A percentile compares a stretch with the other conserved stretches of the same genome.
Evolutionary conservation across 2,113 vertebrate genomes (phyloP).

Genomic region (Natator depressus): DNA sequence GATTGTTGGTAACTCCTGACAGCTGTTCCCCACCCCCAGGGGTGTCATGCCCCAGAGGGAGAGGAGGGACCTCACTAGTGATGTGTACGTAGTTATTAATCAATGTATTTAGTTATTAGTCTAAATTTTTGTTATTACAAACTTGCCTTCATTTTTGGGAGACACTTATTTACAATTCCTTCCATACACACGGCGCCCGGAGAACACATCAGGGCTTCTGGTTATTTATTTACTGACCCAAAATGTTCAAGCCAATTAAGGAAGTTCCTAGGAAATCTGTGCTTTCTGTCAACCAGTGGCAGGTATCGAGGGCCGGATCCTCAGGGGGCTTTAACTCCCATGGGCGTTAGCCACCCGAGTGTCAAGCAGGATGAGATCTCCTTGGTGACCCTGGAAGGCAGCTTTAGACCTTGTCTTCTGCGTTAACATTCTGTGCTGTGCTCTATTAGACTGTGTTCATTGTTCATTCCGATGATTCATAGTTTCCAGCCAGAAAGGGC

Average conservation of each 20-base stretch:
- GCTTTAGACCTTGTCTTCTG: not conserved
- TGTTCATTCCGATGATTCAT: not conserved
- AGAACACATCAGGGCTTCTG: not conserved
- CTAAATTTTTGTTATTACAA: not conserved
- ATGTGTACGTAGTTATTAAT: not conserved
- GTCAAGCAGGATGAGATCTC: too few species aligned
- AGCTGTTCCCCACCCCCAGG: not conserved
- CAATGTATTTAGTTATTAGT: not conserved
- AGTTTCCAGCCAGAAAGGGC: not conserved
- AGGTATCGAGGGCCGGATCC: not conserved
- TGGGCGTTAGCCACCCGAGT: not conserved
- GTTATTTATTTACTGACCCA: not conserved
- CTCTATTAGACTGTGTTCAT: not conserved
- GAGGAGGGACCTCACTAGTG: not conserved
- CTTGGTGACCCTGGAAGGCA: not conserved
- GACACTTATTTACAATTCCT: not conserved
- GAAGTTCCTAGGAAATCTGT: not conserved
- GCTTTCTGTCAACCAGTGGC: not conserved
- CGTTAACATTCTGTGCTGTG: not conserved
- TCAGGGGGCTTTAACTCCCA: not conserved
- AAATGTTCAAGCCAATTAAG: not conserved
- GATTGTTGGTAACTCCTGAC: not conserved
- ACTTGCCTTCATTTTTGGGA: not conserved
- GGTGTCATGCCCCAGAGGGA: not conserved
- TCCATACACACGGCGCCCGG: not conserved